phyloP scores from a whole-genome alignment of 2,797 vertebrate genomes.

The Picus viridis region DNA sequence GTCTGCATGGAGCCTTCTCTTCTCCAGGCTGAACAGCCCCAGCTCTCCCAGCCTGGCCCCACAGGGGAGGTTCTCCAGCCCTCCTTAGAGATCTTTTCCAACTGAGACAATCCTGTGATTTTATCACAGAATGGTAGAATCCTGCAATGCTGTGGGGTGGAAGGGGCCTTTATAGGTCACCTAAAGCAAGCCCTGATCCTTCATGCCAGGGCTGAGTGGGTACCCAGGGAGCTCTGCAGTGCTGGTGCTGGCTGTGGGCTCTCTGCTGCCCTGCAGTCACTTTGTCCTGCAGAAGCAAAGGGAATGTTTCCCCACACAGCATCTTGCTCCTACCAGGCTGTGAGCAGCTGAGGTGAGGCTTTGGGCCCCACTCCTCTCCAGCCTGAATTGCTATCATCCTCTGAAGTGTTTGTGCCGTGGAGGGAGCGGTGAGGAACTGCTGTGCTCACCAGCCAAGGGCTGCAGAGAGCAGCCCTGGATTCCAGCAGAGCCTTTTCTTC shows the following conservation, averaged over 20 bases:
- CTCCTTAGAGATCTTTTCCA: too few species aligned
- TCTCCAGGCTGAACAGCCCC: too few species aligned
- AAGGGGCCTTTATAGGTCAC: too few species aligned
- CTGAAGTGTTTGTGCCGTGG: neutral
- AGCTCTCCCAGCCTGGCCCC: too few species aligned
- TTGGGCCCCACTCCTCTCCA: neutral
- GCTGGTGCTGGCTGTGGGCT: neutral
- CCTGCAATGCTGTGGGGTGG: too few species aligned
- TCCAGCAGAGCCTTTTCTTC: constrained; percentile 59
- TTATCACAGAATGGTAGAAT: too few species aligned
- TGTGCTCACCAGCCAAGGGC: constrained; percentile 36
- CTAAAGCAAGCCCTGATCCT: too few species aligned
- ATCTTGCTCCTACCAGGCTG: too few species aligned
- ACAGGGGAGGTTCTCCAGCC: too few species aligned
- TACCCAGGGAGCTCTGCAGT: neutral
- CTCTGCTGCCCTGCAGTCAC: neutral
- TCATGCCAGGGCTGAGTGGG: neutral
- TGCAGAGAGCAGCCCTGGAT: constrained; percentile 55
- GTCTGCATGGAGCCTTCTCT: too few species aligned
- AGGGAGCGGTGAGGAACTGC: neutral
- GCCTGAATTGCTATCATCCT: neutral
- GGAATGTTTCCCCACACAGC: neutral
- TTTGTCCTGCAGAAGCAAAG: neutral
- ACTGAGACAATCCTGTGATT: too few species aligned
- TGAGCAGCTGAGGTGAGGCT: neutral